phyloP scores from a whole-genome alignment of 2,797 vertebrate species.

The Microcaecilia unicolor region DNA sequence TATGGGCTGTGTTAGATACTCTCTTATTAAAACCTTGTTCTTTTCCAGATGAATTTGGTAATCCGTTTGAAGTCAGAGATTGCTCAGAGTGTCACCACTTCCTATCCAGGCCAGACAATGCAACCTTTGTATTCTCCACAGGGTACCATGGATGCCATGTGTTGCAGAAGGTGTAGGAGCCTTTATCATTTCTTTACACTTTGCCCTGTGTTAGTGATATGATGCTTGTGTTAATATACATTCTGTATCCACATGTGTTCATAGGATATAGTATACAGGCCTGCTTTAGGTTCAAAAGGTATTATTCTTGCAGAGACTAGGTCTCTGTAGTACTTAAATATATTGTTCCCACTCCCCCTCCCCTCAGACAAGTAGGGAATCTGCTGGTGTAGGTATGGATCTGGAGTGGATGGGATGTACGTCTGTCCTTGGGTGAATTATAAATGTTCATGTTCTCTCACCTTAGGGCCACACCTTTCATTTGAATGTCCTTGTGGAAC shows the following conservation, averaged over 20 bases:
- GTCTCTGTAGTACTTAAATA: too few relatives aligned
- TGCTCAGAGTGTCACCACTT: constrained; percentile 48
- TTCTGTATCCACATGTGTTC: fast-evolving
- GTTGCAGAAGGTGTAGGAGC: constrained; percentile 31
- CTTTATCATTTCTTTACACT: not conserved
- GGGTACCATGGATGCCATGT: constrained; percentile 38
- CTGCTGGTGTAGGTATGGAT: not conserved
- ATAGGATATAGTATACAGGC: not conserved
- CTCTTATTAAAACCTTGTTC: too few relatives aligned
- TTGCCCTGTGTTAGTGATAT: not conserved
- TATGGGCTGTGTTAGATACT: too few relatives aligned
- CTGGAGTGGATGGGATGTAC: too few relatives aligned
- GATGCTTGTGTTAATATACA: fast-evolving
- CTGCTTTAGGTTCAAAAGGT: not conserved
- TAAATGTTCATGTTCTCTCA: not conserved
- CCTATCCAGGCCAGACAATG: constrained; percentile 1
- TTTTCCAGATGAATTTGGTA: constrained; percentile 37
- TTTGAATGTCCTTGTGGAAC: constrained; percentile 33
- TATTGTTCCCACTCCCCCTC: too few relatives aligned
- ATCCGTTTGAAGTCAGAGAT: constrained; percentile 34
- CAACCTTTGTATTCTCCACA: constrained; percentile 1
- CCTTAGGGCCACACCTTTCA: constrained; percentile 7
- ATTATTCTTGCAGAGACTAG: fast-evolving
- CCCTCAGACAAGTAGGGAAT: not conserved
- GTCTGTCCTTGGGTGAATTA: not conserved